phyloP scores from a whole-genome alignment of 2,888 invertebrate genomes.

The Agrotis puta region DNA sequence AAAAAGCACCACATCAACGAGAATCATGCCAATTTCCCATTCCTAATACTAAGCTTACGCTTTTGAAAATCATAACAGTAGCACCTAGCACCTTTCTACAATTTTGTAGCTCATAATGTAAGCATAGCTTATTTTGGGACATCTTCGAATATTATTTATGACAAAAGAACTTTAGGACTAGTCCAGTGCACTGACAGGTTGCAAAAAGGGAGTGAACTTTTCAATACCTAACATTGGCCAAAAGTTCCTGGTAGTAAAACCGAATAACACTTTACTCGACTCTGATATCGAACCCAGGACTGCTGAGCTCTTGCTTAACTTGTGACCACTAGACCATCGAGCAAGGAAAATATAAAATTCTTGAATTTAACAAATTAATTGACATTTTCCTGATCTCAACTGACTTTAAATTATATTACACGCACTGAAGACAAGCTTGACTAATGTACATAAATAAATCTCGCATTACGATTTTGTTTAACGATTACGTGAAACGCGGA shows the following conservation, averaged over 20 bases:
- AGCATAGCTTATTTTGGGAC: not conserved
- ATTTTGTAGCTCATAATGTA: not conserved
- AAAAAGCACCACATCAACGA: not conserved
- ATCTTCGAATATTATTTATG: not conserved
- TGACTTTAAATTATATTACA: not conserved
- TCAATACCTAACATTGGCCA: too few relatives aligned
- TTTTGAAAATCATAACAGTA: not conserved
- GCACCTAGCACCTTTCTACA: not conserved
- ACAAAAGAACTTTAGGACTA: not conserved
- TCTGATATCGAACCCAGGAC: too few relatives aligned
- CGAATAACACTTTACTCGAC: too few relatives aligned
- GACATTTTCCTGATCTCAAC: not conserved
- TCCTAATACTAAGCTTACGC: not conserved
- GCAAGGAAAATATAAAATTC: too few relatives aligned
- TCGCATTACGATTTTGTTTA: slow-evolving; percentile 24
- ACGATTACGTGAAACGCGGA: slow-evolving; percentile 48
- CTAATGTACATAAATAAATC: slow-evolving; percentile 36
- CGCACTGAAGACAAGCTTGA: slow-evolving; percentile 14
- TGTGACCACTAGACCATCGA: too few relatives aligned
- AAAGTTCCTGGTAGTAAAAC: too few relatives aligned
- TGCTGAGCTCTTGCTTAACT: too few relatives aligned
- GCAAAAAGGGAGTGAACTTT: not conserved
- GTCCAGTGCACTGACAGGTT: not conserved
- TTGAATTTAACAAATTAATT: not conserved
- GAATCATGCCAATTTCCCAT: not conserved